A percentile compares a stretch with the other conserved stretches of the same genome.
Conservation (phyloP, 2,113 vertebrate species). For the Salvelinus alpinus region DNA sequence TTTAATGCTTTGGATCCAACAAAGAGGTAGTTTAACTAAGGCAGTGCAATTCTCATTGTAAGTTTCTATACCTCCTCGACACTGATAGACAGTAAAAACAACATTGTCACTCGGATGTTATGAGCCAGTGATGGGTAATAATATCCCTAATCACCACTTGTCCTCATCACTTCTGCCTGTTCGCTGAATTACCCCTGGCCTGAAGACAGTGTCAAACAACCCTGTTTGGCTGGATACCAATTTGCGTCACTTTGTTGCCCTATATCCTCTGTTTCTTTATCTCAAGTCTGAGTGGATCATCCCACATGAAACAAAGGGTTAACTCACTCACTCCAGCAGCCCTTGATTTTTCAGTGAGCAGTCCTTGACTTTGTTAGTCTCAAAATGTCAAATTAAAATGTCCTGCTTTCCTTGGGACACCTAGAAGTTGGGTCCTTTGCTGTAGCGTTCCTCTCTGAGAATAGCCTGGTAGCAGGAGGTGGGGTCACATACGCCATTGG, state of each 20-base stretch:
- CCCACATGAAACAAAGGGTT: neutral
- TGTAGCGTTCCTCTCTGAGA: conserved; percentile 53
- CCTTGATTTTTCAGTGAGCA: too few species aligned
- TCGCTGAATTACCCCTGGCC: too few species aligned
- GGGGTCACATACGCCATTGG: conserved; percentile 57
- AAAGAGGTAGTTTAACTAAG: conserved; percentile 1
- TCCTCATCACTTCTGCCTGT: neutral
- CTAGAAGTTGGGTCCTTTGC: conserved; percentile 67
- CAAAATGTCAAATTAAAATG: neutral
- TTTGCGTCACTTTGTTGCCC: neutral
- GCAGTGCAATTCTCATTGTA: neutral
- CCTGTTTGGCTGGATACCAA: neutral
- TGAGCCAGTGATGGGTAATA: neutral
- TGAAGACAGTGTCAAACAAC: neutral
- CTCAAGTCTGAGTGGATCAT: neutral
- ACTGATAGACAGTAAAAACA: neutral
- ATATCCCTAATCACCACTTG: neutral
- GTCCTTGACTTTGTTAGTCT: too few species aligned
- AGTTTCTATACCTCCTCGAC: neutral
- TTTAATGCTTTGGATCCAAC: neutral
- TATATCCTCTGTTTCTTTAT: neutral
- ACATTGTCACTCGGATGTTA: neutral
- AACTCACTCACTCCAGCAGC: too few species aligned
- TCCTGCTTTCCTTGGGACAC: neutral
- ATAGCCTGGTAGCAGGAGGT: conserved; percentile 58